These are phyloP conservation scores for Nymphalis polychloros DNA, from an alignment of 2,888 invertebrate genomes.

Conservation along the genomic window DNA sequence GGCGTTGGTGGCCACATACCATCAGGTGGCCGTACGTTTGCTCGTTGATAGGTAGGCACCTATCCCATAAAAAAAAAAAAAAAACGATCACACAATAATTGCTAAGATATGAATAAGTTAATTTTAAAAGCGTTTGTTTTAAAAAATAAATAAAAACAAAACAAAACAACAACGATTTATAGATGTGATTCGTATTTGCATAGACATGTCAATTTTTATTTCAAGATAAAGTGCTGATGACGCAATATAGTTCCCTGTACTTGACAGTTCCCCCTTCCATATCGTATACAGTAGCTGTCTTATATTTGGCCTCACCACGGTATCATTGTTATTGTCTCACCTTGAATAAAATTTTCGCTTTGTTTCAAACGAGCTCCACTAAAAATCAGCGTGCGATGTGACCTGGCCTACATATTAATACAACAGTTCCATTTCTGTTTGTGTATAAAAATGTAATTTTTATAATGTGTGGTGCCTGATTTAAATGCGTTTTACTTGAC, in stretches of 20 bases:
- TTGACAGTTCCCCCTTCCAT: constrained; percentile 27
- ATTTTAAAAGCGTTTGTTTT: no score
- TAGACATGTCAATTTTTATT: background rate
- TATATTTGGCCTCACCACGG: constrained; percentile 29
- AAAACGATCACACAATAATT: no score
- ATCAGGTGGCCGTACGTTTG: no score
- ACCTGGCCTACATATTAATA: constrained; percentile 33
- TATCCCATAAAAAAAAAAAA: no score
- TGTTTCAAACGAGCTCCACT: constrained; percentile 33
- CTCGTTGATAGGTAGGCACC: no score
- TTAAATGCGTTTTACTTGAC: constrained; percentile 16
- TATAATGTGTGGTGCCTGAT: constrained; percentile 19
- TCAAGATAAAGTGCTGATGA: background rate
- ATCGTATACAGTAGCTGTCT: constrained; percentile 31
- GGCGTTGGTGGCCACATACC: no score
- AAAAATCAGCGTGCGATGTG: constrained; percentile 27
- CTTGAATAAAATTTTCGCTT: constrained; percentile 40
- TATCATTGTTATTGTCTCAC: constrained; percentile 37
- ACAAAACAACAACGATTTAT: no score
- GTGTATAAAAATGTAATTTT: constrained; percentile 22
- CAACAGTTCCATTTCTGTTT: constrained; percentile 26
- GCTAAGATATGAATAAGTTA: no score
- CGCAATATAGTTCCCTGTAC: constrained; percentile 30
- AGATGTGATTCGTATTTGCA: no score
- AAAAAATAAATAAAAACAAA: no score